Base-by-base conservation (phyloP, 2,888 invertebrate genomes). In the Hypomecis atomaria region DNA sequence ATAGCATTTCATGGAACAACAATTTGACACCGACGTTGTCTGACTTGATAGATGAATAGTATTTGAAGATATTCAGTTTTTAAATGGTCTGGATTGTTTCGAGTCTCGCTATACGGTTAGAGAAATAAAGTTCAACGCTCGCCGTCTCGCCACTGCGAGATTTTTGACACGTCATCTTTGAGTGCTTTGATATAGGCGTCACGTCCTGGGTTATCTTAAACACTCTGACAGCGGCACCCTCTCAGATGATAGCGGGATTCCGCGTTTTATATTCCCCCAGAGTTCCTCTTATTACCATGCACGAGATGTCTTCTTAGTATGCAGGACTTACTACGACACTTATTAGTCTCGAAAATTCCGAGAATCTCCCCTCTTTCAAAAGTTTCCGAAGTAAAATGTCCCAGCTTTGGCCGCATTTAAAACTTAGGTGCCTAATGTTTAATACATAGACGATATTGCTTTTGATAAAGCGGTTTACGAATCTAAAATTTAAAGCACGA, bases 281-380 rank as follows among this genome's bases (percentile, higher is more conserved):
- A 82, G 90, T 89, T 75, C 77, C 57, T 73, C 88, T 87, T 88
- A 87, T 86, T 86, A 86, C 84, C 85, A 89, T 90, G 87, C 86
- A 85, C 85, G 84, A 81, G 86, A 83, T 80, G 81, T 83, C 88
- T 84, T 69, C 73, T 92, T 90, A 91, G 90, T 92, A 92, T 92
- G 89, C 92, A 83, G 90, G 84, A 76, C 81, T 78, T 71, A 82
- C 82, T 71, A 79, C 85, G 83, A 82, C 88, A 89, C 88, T 92
- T 91, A 92, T 92, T 92, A 92, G 90, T 89, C 90, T 90, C 85
- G 90, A 91, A 92, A 90, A 89, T 89, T 88, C 87, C 81, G 77
- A 78, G 87, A 84, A 88, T 85, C 85, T 81, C 54, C 77, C 78
- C 83, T 78, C 79, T 76, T 85, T 83, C 79, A 70, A 81, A 78